These are phyloP conservation scores for Tenualosa ilisha DNA, from an alignment of 2,797 vertebrate genomes.

Conservation along the genomic window DNA sequence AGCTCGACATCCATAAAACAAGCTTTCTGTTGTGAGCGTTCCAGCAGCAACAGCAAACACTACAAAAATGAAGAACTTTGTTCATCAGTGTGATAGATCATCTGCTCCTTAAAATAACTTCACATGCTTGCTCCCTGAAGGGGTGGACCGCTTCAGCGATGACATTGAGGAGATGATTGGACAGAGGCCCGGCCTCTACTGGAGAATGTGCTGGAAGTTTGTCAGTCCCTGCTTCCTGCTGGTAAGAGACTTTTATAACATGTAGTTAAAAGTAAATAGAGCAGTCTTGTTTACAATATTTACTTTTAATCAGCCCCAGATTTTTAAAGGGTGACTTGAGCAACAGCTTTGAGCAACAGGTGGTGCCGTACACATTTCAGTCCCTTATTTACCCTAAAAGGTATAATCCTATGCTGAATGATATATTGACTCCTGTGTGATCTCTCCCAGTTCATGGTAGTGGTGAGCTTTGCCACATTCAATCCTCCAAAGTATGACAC, in stretches of 20 bases:
- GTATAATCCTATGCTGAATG: background rate
- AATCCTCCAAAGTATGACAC: conserved; percentile 83
- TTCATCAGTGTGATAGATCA: background rate
- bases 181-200: conserved; percentile 83
- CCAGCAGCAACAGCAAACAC: background rate
- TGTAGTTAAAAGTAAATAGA: background rate
- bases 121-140: conserved; percentile 57
- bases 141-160: conserved; percentile 88
- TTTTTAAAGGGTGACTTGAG: background rate
- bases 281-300: background rate
- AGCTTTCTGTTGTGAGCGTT: background rate
- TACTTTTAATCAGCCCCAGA: background rate
- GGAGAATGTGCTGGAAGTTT: conserved; percentile 92
- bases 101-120: background rate
- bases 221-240: conserved; percentile 90
- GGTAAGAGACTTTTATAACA: conserved; percentile 62
- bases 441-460: conserved; percentile 82
- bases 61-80: background rate
- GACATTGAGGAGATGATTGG: conserved; percentile 92
- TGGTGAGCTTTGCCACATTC: conserved; percentile 86
- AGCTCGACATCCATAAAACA: background rate
- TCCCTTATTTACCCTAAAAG: background rate
- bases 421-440: background rate
- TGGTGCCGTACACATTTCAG: background rate
- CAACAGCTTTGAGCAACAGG: background rate